Evolutionary conservation across 1,140 invertebrate genomes (phyloP).

Genomic region (Adelges cooleyi): DNA sequence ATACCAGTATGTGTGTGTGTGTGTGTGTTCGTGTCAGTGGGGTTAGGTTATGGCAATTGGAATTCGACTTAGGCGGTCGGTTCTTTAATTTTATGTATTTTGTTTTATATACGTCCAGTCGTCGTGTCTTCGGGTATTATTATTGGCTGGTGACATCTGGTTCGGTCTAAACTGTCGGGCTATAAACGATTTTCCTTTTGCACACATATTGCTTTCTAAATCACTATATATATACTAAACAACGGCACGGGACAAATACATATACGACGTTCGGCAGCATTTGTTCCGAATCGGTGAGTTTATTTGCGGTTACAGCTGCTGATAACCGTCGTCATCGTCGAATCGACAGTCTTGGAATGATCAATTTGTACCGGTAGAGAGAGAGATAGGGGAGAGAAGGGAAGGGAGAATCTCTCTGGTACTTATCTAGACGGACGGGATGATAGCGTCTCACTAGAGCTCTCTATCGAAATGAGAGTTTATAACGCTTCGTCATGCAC

Average conservation of each 20-base stretch:
- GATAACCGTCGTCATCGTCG: no score
- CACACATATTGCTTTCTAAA: conserved; percentile 27
- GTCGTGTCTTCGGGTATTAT: neutral
- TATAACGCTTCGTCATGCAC: no score
- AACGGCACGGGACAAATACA: neutral
- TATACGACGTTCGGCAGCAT: neutral
- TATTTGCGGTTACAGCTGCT: neutral
- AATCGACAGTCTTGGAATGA: no score
- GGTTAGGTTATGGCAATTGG: conserved; percentile 12
- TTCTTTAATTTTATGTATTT: conserved; percentile 26
- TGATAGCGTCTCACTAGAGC: no score
- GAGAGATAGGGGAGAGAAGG: no score
- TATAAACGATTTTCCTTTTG: conserved; percentile 26
- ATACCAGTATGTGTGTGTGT: neutral
- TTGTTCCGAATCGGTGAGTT: conserved; percentile 10
- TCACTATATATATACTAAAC: neutral
- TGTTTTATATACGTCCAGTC: conserved; percentile 9
- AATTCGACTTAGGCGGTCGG: neutral
- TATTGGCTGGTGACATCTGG: conserved; percentile 22
- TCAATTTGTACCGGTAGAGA: no score
- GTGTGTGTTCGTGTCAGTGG: neutral
- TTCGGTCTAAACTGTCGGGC: conserved; percentile 20
- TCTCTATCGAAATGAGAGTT: no score
- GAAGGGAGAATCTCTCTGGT: no score
- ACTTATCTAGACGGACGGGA: no score